Evolutionary conservation across 2,797 vertebrate genomes (phyloP), one percentile per base, ranked within the genome.

Genomic region (Novumbra hubbsi): DNA sequence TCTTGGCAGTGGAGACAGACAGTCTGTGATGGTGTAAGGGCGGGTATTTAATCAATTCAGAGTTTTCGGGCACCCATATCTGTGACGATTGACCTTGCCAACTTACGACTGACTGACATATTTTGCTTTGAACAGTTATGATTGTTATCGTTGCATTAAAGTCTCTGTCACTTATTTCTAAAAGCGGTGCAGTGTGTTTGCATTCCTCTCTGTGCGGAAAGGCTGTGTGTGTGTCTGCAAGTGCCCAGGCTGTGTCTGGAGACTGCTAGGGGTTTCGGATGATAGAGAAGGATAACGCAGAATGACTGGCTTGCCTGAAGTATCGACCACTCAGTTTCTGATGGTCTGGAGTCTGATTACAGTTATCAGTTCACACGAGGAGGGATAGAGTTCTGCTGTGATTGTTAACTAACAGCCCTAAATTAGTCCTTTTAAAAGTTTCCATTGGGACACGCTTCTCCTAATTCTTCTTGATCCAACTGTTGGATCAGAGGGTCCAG

Each of bases 151-250:
- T 81, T 85, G 63, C 67, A 73, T 4, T 72, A 75, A 75, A 73
- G 74, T 6, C 48, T 11, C 24, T 30, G 87, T 80, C 89, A 85
- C 78, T 60, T 79, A 3, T 70, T 79, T 79, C 83, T 83, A 75
- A 50, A 15, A 15, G 73, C 60, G 72, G 9, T 60, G 21, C 72
- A 72, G 75, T 71, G 70, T 74, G 30, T 84, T 81, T 87, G 86
- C 88, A 86, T 91, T 91, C 83, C 86, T 82, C n/a, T 50, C 71
- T 63, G 24, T 49, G 70, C 69, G 76, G 80, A 76, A 45, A 45
- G 81, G 80, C 81, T 83, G 86, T 68, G 72, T 72, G 85, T 1
- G 34, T 45, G 9, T 14, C 68, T 78, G 72, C 1, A 3, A 11
- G 12, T 88, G 87, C 83, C 81, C 86, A 82, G 79, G 85, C 81